Conservation (phyloP, 2,797 vertebrate species). For the Eutrigla gurnardus region DNA sequence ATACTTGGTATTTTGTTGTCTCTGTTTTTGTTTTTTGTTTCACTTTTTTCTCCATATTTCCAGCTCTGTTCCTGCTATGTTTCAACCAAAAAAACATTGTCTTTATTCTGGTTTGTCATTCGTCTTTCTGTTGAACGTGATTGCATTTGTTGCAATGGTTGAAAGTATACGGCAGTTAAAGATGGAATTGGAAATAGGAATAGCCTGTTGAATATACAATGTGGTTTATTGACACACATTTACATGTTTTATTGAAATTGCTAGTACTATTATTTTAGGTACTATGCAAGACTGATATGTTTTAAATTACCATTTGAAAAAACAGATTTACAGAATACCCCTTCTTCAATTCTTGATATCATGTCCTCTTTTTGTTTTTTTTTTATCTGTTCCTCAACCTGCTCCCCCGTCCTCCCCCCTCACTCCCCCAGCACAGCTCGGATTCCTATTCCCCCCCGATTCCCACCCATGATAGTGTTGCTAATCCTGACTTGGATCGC, state of each 20-base stretch:
- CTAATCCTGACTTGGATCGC: slow-evolving; percentile 74
- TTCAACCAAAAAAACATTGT: too few relatives aligned
- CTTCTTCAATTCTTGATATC: background rate
- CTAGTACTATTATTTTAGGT: background rate
- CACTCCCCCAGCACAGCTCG: slow-evolving; percentile 31
- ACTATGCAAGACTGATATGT: background rate
- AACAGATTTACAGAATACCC: background rate
- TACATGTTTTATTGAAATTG: background rate
- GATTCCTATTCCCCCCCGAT: slow-evolving; percentile 54
- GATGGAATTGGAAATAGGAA: too few relatives aligned
- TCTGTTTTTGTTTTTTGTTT: too few relatives aligned
- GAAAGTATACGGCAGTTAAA: too few relatives aligned
- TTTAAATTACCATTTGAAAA: background rate
- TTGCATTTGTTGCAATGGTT: too few relatives aligned
- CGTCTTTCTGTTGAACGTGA: too few relatives aligned
- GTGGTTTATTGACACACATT: background rate
- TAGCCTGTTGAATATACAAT: too few relatives aligned
- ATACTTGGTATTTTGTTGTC: too few relatives aligned
- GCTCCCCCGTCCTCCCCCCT: background rate
- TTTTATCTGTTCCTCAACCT: slow-evolving; percentile 12
- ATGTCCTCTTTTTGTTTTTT: slow-evolving; percentile 19
- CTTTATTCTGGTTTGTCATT: too few relatives aligned
- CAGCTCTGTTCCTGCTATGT: too few relatives aligned
- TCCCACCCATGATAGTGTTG: slow-evolving; percentile 67
- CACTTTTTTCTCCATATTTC: too few relatives aligned